Evolutionary conservation across 2,113 vertebrate genomes (phyloP).

Genomic region (Halcyon senegalensis): DNA sequence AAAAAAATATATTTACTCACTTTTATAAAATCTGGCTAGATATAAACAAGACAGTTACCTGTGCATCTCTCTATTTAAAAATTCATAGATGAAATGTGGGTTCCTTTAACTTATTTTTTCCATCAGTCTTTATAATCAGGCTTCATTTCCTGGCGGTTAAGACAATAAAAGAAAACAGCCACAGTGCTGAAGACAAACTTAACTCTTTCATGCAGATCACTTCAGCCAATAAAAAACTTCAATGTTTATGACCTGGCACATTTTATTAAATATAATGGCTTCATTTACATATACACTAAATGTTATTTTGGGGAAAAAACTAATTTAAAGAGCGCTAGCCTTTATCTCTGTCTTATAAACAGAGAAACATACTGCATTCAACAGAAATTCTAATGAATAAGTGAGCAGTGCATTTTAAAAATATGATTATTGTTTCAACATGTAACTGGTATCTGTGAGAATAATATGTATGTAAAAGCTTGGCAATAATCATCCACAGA

Average conservation of each 20-base stretch:
- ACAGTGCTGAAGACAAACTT: conserved; percentile 5
- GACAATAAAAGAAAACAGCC: conserved; percentile 47
- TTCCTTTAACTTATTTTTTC: conserved; percentile 39
- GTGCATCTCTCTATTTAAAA: neutral
- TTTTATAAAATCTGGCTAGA: neutral
- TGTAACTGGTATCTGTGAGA: neutral
- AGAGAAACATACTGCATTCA: neutral
- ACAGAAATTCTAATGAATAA: neutral
- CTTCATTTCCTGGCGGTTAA: conserved; percentile 68
- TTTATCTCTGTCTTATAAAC: neutral
- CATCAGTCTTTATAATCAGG: conserved; percentile 39
- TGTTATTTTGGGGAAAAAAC: neutral
- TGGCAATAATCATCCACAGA: neutral
- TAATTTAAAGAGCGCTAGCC: neutral
- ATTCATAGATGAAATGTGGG: neutral
- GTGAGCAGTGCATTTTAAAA: neutral
- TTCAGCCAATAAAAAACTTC: conserved; percentile 12
- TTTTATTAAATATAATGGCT: neutral
- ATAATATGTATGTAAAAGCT: neutral
- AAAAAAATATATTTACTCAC: neutral
- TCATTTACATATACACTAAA: conserved; percentile 19
- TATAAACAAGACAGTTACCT: conserved; percentile 22
- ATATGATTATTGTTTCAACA: neutral
- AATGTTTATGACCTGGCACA: neutral
- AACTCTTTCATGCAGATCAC: conserved; percentile 37